Evolutionary conservation across 2,888 invertebrate genomes (phyloP), one percentile per base, ranked within the genome.

Genomic region (Dermolepida albohirtum): DNA sequence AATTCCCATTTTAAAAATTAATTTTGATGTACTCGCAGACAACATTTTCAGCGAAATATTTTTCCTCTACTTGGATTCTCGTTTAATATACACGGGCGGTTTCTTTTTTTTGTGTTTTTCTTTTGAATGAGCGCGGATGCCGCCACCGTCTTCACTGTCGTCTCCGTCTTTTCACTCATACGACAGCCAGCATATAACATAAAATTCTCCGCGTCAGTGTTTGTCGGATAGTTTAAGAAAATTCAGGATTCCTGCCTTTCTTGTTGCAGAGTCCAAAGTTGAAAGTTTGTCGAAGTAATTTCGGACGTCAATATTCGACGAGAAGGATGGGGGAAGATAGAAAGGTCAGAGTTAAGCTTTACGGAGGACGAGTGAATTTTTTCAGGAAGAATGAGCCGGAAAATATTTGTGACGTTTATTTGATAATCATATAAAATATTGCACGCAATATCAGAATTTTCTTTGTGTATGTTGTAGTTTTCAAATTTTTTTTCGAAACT

Each of bases 261-360:
- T 10, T 39, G 12, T 10, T 14, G 29, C 12, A 8, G 51, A 39
- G 39, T 14, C 17, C 51, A n/a, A 54, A 39, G 52, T 34, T 16
- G 52, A 54, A 39, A 54, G 52, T 54, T 54, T 54, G 52, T 40
- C 52, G 52, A 54, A 54, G 52, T 54, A 54, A 54, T 54, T 54
- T 39, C 40, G 39, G 40, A 54, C 52, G 52, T 34, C 52, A 16
- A 54, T n/a, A 16, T 44, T 14, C 16, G 49, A 49, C 17, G 17
- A 49, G 49, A 49, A n/a, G 22, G 22, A 51, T 2, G 51, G 51
- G 51, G 1, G 29, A 29, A 27, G 29, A 12, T 11, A n/a, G 22
- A 22, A 51, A n/a, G 51, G 12, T 27, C n/a, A 27, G 51, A 29
- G 2, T n/a, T 27, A 29, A 29, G 51, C 12, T 22, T n/a, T 29